Percentiles rank a stretch among this genome's conserved stretches.
Evolutionary conservation across 2,797 vertebrate species (phyloP).

Genomic region (Petrocephalus sullivani): DNA sequence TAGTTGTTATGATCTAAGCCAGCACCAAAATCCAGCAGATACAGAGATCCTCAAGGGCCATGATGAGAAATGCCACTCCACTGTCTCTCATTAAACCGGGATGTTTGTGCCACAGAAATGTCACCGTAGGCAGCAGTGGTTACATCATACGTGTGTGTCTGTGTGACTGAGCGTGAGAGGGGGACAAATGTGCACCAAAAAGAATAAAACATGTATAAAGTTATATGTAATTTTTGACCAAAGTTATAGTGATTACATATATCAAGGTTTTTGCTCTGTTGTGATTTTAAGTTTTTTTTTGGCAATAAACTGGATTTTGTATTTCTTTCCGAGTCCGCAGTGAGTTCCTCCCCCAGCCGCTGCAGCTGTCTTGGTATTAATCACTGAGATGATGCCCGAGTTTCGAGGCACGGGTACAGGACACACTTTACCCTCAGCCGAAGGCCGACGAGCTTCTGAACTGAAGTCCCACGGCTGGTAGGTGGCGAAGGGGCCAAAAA

Average conservation of each 20-base stretch:
- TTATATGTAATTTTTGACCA: background rate
- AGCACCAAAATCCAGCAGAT: too few species aligned
- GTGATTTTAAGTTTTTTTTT: constrained; percentile 14
- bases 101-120: background rate
- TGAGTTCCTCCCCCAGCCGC: background rate
- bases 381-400: background rate
- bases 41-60: too few species aligned
- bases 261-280: background rate
- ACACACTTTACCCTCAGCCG: background rate
- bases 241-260: background rate
- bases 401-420: background rate
- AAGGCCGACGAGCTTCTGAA: background rate
- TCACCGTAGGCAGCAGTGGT: constrained; percentile 21
- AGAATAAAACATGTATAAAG: background rate
- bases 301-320: constrained; percentile 50
- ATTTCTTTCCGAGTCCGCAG: background rate
- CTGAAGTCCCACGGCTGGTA: background rate
- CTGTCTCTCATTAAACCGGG: background rate
- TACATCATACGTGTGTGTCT: background rate
- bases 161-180: background rate
- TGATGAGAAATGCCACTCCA: too few species aligned
- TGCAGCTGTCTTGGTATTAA: background rate
- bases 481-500: background rate
- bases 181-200: background rate
- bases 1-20: too few species aligned